Conservation (phyloP, 1,140 invertebrate species). For the Carcinoscorpius rotundicauda region DNA sequence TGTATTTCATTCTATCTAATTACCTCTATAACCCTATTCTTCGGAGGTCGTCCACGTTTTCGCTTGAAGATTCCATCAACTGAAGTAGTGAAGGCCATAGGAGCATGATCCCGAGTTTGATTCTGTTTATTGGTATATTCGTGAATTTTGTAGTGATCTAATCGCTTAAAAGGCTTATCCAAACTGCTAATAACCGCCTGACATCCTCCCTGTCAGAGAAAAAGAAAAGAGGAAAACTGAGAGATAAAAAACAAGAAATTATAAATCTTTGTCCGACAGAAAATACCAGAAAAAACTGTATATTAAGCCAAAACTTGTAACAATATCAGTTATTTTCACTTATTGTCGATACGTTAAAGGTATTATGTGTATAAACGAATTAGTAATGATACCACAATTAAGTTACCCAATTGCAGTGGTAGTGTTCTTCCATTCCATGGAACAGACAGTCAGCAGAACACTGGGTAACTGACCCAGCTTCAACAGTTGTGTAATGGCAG, state of each 20-base stretch:
- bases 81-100: conserved; percentile 40
- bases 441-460: conserved; percentile 54
- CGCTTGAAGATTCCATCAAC: conserved; percentile 68
- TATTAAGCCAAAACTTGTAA: no score
- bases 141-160: conserved; percentile 85
- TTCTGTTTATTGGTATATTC: conserved; percentile 48
- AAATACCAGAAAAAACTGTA: not conserved
- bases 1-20: not conserved
- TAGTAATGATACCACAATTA: no score
- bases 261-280: not conserved
- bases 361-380: no score
- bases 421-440: conserved; percentile 65
- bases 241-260: conserved; percentile 6
- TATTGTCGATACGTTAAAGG: no score
- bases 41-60: conserved; percentile 78
- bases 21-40: conserved; percentile 76
- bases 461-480: conserved; percentile 42
- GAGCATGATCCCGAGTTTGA: conserved; percentile 34
- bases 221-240: conserved; percentile 16
- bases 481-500: conserved; percentile 53
- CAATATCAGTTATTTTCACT: no score
- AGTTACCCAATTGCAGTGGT: conserved; percentile 50
- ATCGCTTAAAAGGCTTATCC: conserved; percentile 67
- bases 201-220: conserved; percentile 59
- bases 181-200: conserved; percentile 64